These are phyloP conservation scores for Bombylius major DNA, from an alignment of 2,888 invertebrate species.

Conservation along the genomic window DNA sequence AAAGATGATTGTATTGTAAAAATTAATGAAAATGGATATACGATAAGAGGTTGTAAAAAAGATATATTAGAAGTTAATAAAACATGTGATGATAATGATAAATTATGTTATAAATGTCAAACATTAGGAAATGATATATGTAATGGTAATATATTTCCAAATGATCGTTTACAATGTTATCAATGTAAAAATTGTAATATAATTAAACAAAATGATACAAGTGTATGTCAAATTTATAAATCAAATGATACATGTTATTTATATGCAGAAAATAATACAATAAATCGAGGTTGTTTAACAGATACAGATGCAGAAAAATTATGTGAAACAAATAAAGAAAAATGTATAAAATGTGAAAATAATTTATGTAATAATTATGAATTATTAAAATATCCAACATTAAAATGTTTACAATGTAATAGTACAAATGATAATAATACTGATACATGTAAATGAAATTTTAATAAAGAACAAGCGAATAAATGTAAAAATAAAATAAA, in stretches of 20 bases:
- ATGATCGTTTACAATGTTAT: background rate
- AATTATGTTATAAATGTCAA: background rate
- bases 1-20: background rate
- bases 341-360: constrained; percentile 15
- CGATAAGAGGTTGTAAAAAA: background rate
- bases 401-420: constrained; percentile 1
- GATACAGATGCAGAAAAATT: constrained; percentile 17
- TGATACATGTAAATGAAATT: background rate
- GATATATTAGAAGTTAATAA: background rate
- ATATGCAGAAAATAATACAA: constrained; percentile 15
- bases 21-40: background rate
- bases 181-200: constrained; percentile 1
- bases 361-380: constrained; percentile 17
- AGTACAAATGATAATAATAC: background rate
- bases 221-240: no score
- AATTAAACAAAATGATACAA: no score
- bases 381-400: background rate
- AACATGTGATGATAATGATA: no score
- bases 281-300: constrained; percentile 23
- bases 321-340: constrained; percentile 13
- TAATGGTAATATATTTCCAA: background rate
- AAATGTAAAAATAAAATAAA: background rate
- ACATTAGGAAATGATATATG: no score
- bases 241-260: background rate
- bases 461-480: background rate